Base-by-base conservation (phyloP, 2,113 vertebrate species). In the Emydura subglobosa region DNA sequence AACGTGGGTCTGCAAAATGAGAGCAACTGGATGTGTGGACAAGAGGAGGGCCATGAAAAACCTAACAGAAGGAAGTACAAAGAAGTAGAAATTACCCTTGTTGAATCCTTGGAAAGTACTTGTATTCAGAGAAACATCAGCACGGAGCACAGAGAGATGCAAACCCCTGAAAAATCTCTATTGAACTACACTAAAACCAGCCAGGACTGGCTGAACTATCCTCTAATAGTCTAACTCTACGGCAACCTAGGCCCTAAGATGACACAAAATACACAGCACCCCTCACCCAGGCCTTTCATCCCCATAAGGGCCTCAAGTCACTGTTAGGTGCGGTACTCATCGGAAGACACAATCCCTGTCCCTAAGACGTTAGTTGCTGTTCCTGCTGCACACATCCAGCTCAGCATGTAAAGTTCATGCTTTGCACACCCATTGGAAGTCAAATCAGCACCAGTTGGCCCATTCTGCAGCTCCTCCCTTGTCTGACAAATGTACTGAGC, bases 321-420 rank as follows among this genome's bases (percentile, higher is more conserved):
- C 9, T 2, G 0, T 12, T 13, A 54, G 42, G 10, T 13, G 10
- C 79, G 74, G 0, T 50, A 25, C 72, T 51, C 17, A 5, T 1
- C 11, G 42, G 29, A 72, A 55, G 25, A 4, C 11, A 24, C 13
- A 13, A 0, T 7, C 72, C 25, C 68, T 86, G 17, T 59, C 76
- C 61, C 89, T 68, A 3, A 90, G 59, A 1, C 0, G 72, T 61
- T 22, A 39, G 76, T 0, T 65, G 57, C 65, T 85, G 55, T 42
- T 53, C 65, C 21, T 83, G 87, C 39, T 72, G 78, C 7, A 4
- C 50, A 42, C 79, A 65, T 74, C 83, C 29, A 3, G 51, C 22
- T 89, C 53, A 85, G 31, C 74, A 34, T 22, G 61, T 53, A 7
- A 1, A 74, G 92, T 72, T 6, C 79, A 39, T 22, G 1, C 82